Conservation (phyloP, 2,888 invertebrate genomes). For the Oxystoma pomonae region DNA sequence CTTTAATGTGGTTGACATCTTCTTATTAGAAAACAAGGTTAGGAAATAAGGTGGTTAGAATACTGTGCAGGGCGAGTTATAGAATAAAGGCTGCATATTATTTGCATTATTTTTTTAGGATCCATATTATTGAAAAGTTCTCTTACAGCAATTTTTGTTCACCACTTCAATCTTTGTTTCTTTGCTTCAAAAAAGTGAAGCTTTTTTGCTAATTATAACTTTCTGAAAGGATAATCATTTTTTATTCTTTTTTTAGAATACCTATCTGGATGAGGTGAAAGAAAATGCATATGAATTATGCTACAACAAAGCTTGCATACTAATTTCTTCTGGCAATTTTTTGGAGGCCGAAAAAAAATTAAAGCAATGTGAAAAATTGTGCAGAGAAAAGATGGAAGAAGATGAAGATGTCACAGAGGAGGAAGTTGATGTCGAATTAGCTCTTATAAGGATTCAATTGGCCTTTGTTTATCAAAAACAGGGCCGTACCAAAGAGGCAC, state of each 20-base stretch:
- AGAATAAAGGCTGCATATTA: too few species aligned
- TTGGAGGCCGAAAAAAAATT: conserved; percentile 78
- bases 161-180: too few species aligned
- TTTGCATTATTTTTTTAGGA: too few species aligned
- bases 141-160: neutral
- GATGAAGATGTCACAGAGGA: conserved; percentile 91
- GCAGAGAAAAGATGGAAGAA: conserved; percentile 79
- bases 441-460: conserved; percentile 85
- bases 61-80: too few species aligned
- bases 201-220: neutral
- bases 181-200: too few species aligned
- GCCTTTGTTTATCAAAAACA: conserved; percentile 86
- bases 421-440: conserved; percentile 90
- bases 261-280: conserved; percentile 41
- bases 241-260: neutral
- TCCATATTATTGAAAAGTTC: too few species aligned
- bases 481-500: conserved; percentile 82
- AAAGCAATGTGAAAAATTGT: conserved; percentile 77
- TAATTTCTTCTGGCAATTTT: conserved; percentile 68
- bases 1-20: too few species aligned
- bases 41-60: too few species aligned
- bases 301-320: conserved; percentile 85
- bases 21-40: too few species aligned
- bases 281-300: conserved; percentile 84
- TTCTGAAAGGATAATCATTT: conserved; percentile 34